Conservation (phyloP, 2,113 vertebrate genomes). For the Sminthopsis crassicaudata region DNA sequence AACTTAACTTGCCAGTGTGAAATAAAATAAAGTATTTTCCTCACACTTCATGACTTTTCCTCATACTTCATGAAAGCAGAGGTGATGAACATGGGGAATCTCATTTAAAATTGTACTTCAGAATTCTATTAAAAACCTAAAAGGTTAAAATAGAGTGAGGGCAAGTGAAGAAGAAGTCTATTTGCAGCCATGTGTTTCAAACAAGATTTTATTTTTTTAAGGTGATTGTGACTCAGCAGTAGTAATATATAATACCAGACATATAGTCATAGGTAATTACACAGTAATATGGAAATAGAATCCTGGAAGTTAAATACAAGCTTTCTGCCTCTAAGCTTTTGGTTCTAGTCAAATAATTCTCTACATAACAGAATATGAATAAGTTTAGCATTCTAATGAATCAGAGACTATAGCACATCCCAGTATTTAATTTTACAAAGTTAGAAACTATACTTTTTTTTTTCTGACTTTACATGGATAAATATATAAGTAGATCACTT, state of each 20-base stretch:
- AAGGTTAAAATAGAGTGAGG: slow-evolving; percentile 3
- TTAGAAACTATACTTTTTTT: neutral
- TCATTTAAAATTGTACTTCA: slow-evolving; percentile 41
- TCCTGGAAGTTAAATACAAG: neutral
- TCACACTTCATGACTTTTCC: neutral
- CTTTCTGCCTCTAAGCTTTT: neutral
- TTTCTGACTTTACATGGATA: neutral
- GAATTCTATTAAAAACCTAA: slow-evolving; percentile 23
- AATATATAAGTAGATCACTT: neutral
- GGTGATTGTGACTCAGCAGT: slow-evolving; percentile 34
- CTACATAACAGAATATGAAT: neutral
- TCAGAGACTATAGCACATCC: no score
- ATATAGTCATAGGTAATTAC: slow-evolving; percentile 9
- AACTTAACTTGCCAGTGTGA: neutral
- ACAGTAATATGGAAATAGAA: neutral
- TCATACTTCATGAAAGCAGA: slow-evolving; percentile 41
- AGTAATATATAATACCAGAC: neutral
- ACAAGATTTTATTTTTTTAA: neutral
- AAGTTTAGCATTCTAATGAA: no score
- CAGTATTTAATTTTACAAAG: neutral
- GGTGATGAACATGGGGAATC: slow-evolving; percentile 7
- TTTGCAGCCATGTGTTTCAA: neutral
- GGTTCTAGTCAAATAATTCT: neutral
- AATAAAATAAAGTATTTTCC: slow-evolving; percentile 19
- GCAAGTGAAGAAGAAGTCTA: neutral